phyloP scores from a whole-genome alignment of 2,113 vertebrate genomes.

The Brachionichthys hirsutus region DNA sequence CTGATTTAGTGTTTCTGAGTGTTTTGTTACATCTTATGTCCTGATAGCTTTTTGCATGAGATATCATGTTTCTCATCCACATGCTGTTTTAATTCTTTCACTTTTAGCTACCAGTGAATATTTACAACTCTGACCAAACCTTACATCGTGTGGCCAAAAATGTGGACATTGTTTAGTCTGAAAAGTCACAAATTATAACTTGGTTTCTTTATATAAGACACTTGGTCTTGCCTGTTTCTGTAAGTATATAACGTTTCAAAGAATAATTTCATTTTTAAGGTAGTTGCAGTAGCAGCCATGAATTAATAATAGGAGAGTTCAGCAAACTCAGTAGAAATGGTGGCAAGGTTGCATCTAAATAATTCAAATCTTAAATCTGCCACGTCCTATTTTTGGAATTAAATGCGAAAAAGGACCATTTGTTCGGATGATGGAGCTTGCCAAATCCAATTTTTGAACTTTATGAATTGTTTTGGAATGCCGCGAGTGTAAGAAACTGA shows the following conservation, averaged over 20 bases:
- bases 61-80: too few species aligned
- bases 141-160: too few species aligned
- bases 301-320: neutral
- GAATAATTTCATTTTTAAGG: neutral
- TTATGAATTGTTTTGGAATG: conserved; percentile 26
- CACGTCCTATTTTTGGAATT: neutral
- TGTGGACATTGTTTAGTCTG: too few species aligned
- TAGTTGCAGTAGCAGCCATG: neutral
- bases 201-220: neutral
- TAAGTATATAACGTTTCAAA: neutral
- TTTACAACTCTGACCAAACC: too few species aligned
- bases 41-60: too few species aligned
- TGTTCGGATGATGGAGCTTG: neutral
- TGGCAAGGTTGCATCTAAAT: neutral
- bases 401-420: neutral
- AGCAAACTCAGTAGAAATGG: neutral
- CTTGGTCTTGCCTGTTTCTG: neutral
- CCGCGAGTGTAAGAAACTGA: neutral
- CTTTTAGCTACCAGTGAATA: too few species aligned
- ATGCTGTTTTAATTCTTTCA: too few species aligned
- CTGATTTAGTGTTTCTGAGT: too few species aligned
- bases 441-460: neutral
- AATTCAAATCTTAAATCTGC: neutral
- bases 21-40: too few species aligned
- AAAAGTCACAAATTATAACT: too few species aligned